Percentiles rank a stretch among this genome's conserved stretches.
phyloP scores from a whole-genome alignment of 1,140 invertebrate species.

The Drosophila ananassae region DNA sequence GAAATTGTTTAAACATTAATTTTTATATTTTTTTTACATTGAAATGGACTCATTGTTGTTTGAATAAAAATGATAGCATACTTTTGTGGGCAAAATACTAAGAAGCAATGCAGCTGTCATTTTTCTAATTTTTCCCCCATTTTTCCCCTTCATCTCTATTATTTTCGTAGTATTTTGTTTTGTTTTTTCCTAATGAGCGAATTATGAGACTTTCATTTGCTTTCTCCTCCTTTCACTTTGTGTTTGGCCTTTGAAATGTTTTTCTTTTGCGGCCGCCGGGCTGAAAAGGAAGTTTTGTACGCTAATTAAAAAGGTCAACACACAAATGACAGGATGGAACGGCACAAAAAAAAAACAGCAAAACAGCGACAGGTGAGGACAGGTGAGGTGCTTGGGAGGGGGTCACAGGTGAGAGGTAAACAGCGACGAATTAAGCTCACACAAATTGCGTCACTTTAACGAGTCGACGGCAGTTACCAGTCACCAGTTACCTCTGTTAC shows the following conservation, averaged over 20 bases:
- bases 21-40: no score
- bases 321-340: constrained; percentile 4
- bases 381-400: not conserved
- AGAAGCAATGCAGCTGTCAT: not conserved
- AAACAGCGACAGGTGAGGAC: not conserved
- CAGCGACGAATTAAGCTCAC: constrained; percentile 23
- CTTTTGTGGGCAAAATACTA: not conserved
- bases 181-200: constrained; percentile 1
- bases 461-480: constrained; percentile 2
- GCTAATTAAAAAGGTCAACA: constrained; percentile 39
- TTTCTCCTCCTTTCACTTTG: not conserved
- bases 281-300: constrained; percentile 12
- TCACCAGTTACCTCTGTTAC: not conserved
- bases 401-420: not conserved
- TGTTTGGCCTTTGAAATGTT: not conserved
- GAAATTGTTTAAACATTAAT: no score
- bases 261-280: not conserved
- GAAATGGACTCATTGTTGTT: no score
- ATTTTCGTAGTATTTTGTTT: not conserved
- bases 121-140: not conserved
- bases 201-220: constrained; percentile 5
- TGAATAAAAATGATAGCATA: not conserved
- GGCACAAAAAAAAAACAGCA: not conserved
- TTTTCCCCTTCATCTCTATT: not conserved
- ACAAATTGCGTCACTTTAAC: constrained; percentile 22